Conservation (phyloP, 2,888 invertebrate species). For the Idaea biselata region DNA sequence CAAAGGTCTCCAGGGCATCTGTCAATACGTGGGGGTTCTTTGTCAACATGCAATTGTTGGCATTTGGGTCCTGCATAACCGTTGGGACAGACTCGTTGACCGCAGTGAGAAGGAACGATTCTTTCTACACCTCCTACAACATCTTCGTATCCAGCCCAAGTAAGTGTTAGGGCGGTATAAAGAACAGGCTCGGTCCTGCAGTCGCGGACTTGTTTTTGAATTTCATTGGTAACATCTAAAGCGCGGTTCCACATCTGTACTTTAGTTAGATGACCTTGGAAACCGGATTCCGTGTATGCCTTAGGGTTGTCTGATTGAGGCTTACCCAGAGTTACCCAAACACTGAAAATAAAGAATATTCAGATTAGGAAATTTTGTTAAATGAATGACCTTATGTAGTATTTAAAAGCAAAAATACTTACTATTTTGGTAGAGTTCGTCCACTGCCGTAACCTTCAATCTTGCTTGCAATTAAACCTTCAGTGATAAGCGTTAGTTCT, state of each 20-base stretch:
- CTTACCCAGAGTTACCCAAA: slow-evolving; percentile 95
- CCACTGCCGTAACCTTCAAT: slow-evolving; percentile 93
- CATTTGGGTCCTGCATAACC: slow-evolving; percentile 93
- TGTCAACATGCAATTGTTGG: slow-evolving; percentile 90
- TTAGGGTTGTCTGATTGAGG: slow-evolving; percentile 91
- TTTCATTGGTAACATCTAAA: slow-evolving; percentile 93
- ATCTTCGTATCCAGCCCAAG: slow-evolving; percentile 97
- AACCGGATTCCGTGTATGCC: slow-evolving; percentile 93
- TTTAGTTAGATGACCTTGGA: slow-evolving; percentile 96
- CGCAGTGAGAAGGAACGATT: slow-evolving; percentile 94
- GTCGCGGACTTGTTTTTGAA: slow-evolving; percentile 95
- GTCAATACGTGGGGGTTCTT: slow-evolving; percentile 91
- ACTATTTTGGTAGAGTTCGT: slow-evolving; percentile 90
- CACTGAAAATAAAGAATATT: slow-evolving; percentile 78
- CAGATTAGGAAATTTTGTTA: slow-evolving; percentile 4
- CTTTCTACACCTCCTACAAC: slow-evolving; percentile 94
- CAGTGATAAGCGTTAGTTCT: slow-evolving; percentile 94
- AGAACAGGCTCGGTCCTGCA: slow-evolving; percentile 95
- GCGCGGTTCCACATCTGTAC: slow-evolving; percentile 97
- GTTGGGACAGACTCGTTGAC: slow-evolving; percentile 92
- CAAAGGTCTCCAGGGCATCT: slow-evolving; percentile 96
- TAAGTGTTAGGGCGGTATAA: slow-evolving; percentile 90
- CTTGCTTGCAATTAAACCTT: slow-evolving; percentile 96
- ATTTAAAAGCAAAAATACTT: slow-evolving; percentile 52
- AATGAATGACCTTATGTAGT: background rate